phyloP scores from a whole-genome alignment of 2,888 invertebrate genomes.

The Mamestra brassicae region DNA sequence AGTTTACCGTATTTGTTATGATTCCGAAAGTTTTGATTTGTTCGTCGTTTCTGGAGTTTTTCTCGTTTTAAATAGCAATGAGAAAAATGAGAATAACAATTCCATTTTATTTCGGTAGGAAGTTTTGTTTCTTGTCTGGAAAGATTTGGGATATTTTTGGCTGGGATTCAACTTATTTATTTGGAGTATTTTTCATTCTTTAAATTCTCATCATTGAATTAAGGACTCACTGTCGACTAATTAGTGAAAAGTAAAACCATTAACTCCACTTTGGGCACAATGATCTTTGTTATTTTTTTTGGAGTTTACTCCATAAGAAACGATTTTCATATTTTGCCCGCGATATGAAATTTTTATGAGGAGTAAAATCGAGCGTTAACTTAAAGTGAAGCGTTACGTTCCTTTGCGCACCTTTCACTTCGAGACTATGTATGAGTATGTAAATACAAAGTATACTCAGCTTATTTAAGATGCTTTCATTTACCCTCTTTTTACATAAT shows the following conservation, averaged over 20 bases:
- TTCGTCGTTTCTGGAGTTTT: conserved; percentile 27
- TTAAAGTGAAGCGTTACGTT: no score
- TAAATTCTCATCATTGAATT: neutral
- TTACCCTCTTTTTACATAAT: no score
- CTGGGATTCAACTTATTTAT: neutral
- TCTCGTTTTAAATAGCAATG: conserved; percentile 39
- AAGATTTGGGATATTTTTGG: conserved; percentile 12
- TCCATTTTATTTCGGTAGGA: conserved; percentile 18
- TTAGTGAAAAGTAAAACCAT: neutral
- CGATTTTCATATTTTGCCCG: no score
- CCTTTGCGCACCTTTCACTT: no score
- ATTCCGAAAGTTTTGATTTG: conserved; percentile 53
- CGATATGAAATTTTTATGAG: no score
- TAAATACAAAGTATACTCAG: no score
- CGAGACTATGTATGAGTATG: no score
- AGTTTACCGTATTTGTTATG: conserved; percentile 33
- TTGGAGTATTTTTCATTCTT: neutral
- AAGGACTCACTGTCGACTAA: neutral
- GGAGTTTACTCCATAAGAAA: no score
- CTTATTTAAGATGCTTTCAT: no score
- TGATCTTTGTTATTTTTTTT: neutral
- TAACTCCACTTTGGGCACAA: neutral
- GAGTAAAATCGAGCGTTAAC: no score
- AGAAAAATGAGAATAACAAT: conserved; percentile 9
- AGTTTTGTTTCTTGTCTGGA: conserved; percentile 15